Evolutionary conservation across 1,140 invertebrate genomes (phyloP).

Genomic region (Solenopsis invicta): DNA sequence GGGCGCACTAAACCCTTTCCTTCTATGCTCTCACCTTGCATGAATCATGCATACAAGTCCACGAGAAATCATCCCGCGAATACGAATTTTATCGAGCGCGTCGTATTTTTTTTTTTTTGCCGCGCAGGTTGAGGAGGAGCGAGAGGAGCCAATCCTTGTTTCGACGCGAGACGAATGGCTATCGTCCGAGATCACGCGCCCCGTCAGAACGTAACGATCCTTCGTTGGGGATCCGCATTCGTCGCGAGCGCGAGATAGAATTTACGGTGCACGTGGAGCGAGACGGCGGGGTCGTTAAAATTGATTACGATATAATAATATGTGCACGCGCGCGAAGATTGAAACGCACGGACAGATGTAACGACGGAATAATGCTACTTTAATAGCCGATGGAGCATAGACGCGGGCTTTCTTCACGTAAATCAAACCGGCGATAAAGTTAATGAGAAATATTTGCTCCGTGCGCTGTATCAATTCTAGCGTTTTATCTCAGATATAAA

Average conservation of each 20-base stretch:
- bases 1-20: constrained; percentile 24
- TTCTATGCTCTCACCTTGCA: neutral
- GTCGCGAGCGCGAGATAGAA: constrained; percentile 21
- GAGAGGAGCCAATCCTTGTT: neutral
- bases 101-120: neutral
- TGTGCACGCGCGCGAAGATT: constrained; percentile 42
- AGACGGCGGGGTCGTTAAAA: constrained; percentile 49
- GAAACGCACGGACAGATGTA: constrained; percentile 45
- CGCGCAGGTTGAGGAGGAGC: neutral
- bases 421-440: constrained; percentile 14
- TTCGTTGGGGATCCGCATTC: neutral
- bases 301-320: constrained; percentile 63
- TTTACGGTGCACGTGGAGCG: constrained; percentile 17
- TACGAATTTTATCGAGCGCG: constrained; percentile 41
- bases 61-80: constrained; percentile 30
- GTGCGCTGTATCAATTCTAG: constrained; percentile 4
- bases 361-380: constrained; percentile 51
- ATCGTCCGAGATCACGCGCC: constrained; percentile 19
- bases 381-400: constrained; percentile 30
- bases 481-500: neutral
- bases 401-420: constrained; percentile 3
- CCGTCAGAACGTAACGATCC: constrained; percentile 29
- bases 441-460: constrained; percentile 33
- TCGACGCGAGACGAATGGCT: constrained; percentile 13
- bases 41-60: constrained; percentile 44